These are phyloP conservation scores for Candoia aspera DNA, from an alignment of 2,113 vertebrate genomes.

Conservation along the genomic window DNA sequence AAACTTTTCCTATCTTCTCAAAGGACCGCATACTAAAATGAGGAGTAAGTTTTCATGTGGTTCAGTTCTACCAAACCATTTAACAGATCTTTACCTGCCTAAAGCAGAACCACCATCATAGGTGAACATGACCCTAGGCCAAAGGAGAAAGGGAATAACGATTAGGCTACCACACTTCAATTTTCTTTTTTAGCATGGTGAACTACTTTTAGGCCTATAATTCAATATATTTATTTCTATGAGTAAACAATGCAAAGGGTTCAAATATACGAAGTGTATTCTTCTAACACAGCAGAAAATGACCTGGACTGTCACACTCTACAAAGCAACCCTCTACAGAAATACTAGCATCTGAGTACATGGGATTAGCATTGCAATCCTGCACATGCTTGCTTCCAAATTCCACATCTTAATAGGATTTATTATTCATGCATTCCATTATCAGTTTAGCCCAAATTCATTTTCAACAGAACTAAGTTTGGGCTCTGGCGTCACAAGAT, in stretches of 20 bases:
- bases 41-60: background rate
- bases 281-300: background rate
- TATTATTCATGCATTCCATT: background rate
- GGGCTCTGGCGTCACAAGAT: background rate
- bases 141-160: background rate
- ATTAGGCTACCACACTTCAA: background rate
- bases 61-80: background rate
- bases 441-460: background rate
- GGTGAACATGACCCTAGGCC: background rate
- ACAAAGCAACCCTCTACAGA: background rate
- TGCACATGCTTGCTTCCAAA: background rate
- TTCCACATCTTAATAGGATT: background rate
- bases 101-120: background rate
- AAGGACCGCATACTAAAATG: background rate
- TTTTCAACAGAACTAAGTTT: background rate
- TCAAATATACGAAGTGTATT: background rate
- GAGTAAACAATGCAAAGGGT: background rate
- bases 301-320: background rate
- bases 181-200: background rate
- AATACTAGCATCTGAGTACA: background rate
- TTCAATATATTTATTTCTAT: background rate
- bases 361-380: background rate
- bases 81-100: background rate
- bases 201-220: background rate
- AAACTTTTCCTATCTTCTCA: background rate